A percentile compares a stretch with the other conserved stretches of the same genome.
phyloP scores from a whole-genome alignment of 1,140 invertebrate genomes.

The Hyphantria cunea region DNA sequence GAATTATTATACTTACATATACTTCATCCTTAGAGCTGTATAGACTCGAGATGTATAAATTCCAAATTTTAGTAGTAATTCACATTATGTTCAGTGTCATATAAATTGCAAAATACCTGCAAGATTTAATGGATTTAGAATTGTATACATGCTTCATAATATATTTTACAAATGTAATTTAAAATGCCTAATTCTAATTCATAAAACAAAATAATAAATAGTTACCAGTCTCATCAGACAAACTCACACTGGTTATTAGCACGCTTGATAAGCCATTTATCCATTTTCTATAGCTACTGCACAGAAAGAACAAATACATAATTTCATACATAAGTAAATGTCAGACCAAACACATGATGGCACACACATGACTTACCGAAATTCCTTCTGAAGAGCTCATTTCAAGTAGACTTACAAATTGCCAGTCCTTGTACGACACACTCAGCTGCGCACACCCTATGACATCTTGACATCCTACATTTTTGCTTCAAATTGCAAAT shows the following conservation, averaged over 20 bases:
- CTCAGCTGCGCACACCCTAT: conserved; percentile 29
- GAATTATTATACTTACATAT: no score
- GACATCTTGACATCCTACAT: conserved; percentile 24
- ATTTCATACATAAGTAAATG: conserved; percentile 20
- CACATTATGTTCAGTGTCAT: no score
- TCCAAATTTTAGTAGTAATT: no score
- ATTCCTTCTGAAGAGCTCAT: conserved; percentile 25
- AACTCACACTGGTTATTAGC: conserved; percentile 32
- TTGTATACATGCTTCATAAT: neutral
- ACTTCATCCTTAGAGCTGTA: no score
- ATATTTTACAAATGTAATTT: neutral
- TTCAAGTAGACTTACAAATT: conserved; percentile 9
- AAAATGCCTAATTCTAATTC: conserved; percentile 3
- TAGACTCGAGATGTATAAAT: no score
- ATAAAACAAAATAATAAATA: conserved; percentile 22
- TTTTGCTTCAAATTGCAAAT: conserved; percentile 8
- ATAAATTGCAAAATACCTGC: neutral
- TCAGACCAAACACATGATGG: conserved; percentile 23
- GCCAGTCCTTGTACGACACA: conserved; percentile 30
- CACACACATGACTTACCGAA: conserved; percentile 38
- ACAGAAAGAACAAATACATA: conserved; percentile 37
- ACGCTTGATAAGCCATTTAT: conserved; percentile 36
- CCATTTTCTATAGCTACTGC: conserved; percentile 36
- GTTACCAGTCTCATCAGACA: conserved; percentile 27
- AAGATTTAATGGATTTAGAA: neutral